Evolutionary conservation across 2,888 invertebrate genomes (phyloP).

Genomic region (Drosophila mercatorum): DNA sequence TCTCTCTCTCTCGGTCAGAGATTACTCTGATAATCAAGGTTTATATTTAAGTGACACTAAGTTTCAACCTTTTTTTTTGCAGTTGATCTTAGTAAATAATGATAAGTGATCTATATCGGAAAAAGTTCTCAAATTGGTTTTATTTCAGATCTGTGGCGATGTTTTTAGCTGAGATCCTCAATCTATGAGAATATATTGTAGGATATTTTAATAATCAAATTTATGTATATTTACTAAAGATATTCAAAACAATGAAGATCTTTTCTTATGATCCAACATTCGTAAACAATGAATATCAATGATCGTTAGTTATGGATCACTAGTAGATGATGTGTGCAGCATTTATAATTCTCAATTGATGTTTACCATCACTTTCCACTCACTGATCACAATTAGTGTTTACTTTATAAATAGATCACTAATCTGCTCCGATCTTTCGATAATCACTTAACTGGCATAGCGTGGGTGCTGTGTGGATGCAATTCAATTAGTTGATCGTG

Average conservation of each 20-base stretch:
- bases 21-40: conserved; percentile 1
- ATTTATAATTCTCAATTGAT: not conserved
- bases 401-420: conserved; percentile 3
- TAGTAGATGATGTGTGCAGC: too few relatives aligned
- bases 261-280: not conserved
- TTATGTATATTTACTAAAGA: too few relatives aligned
- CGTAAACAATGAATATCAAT: not conserved
- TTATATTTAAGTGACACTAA: not conserved
- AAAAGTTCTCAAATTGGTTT: not conserved
- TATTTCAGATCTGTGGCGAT: not conserved
- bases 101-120: not conserved
- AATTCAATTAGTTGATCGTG: conserved; percentile 48
- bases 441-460: conserved; percentile 5
- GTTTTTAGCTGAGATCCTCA: not conserved
- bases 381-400: conserved; percentile 1
- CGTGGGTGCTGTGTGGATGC: conserved; percentile 22
- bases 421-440: not conserved
- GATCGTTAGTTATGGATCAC: not conserved
- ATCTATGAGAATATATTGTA: too few relatives aligned
- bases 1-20: not conserved
- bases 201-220: too few relatives aligned
- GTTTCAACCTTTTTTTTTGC: not conserved
- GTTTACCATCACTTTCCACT: conserved; percentile 5
- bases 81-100: not conserved
- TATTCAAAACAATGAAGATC: not conserved